Conservation (phyloP, 2,888 invertebrate species). For the Drosophila hamatofila region DNA sequence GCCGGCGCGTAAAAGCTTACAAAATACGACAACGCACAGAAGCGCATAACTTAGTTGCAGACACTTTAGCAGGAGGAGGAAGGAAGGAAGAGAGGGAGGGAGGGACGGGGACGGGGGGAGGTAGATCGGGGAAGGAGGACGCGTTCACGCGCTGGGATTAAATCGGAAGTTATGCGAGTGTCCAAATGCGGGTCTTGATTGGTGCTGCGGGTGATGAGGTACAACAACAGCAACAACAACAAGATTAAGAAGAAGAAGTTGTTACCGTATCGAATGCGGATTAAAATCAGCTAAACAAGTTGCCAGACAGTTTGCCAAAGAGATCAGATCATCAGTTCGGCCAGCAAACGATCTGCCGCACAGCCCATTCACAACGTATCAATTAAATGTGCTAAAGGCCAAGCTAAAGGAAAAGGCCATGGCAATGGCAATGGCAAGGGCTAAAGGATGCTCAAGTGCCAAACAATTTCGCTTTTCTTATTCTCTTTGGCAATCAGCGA, state of each 20-base stretch:
- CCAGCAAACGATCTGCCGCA: slow-evolving; percentile 41
- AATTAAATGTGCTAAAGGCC: slow-evolving; percentile 33
- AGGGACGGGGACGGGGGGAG: slow-evolving; percentile 20
- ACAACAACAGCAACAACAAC: slow-evolving; percentile 59
- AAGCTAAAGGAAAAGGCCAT: neutral
- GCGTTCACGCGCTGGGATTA: slow-evolving; percentile 77
- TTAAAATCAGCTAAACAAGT: slow-evolving; percentile 82
- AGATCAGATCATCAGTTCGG: slow-evolving; percentile 32
- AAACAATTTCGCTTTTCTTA: slow-evolving; percentile 1
- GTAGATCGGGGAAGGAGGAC: slow-evolving; percentile 39
- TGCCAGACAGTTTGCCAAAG: slow-evolving; percentile 47
- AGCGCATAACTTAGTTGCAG: slow-evolving; percentile 69
- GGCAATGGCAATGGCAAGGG: neutral
- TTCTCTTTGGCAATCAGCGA: slow-evolving; percentile 58
- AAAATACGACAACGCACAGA: slow-evolving; percentile 79
- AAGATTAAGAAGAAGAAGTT: slow-evolving; percentile 68
- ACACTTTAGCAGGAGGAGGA: neutral
- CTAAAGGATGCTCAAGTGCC: slow-evolving; percentile 18
- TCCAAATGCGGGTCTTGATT: slow-evolving; percentile 68
- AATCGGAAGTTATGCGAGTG: slow-evolving; percentile 82
- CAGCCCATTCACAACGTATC: slow-evolving; percentile 53
- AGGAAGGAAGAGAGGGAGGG: neutral
- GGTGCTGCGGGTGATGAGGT: slow-evolving; percentile 72
- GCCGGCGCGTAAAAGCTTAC: slow-evolving; percentile 79
- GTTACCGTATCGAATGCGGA: slow-evolving; percentile 84